Percentiles rank a stretch among this genome's conserved stretches.
Conservation (phyloP, 2,888 invertebrate species). For the Nomada ferruginata region DNA sequence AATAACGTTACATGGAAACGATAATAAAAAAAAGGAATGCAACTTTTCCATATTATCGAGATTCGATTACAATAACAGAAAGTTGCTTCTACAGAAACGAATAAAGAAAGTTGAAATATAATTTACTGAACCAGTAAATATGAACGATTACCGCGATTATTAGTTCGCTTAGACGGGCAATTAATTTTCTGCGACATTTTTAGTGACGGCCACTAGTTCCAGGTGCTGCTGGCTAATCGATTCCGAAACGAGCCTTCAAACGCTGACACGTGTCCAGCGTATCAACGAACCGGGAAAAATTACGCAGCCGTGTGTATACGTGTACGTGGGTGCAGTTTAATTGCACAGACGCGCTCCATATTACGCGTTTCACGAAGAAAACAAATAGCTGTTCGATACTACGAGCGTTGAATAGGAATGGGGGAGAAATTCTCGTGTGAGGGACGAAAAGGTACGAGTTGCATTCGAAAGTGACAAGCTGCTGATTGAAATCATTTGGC, state of each 20-base stretch:
- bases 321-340: conserved; percentile 21
- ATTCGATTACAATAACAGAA: no score
- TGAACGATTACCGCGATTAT: conserved; percentile 69
- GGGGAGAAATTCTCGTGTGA: not conserved
- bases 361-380: conserved; percentile 32
- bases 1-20: no score
- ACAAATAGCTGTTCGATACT: conserved; percentile 36
- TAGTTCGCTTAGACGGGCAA: conserved; percentile 75
- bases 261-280: conserved; percentile 56
- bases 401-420: not conserved
- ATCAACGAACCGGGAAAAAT: conserved; percentile 1
- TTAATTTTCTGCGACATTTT: conserved; percentile 78
- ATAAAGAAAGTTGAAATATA: no score
- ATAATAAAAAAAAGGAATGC: not conserved
- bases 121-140: conserved; percentile 13
- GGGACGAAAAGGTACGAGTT: not conserved
- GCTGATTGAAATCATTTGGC: conserved; percentile 18
- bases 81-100: no score
- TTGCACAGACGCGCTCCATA: conserved; percentile 13
- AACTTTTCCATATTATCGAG: conserved; percentile 13
- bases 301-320: not conserved
- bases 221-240: conserved; percentile 55
- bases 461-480: conserved; percentile 21
- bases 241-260: conserved; percentile 60
- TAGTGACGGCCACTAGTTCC: conserved; percentile 46